phyloP scores from a whole-genome alignment of 1,140 invertebrate species.

The Dinothrombium tinctorium region DNA sequence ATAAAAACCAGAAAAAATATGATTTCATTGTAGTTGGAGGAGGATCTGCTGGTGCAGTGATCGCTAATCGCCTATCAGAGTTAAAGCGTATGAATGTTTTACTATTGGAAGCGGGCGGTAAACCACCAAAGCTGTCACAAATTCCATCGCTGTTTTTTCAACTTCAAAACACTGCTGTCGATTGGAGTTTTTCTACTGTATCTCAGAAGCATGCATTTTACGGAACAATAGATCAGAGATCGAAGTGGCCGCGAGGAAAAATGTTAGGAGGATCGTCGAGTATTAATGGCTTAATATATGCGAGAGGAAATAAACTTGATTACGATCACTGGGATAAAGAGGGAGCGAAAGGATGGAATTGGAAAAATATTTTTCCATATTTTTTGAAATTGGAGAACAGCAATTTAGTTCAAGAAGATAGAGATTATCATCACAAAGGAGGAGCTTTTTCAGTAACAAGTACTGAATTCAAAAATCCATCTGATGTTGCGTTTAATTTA shows the following conservation, averaged over 20 bases:
- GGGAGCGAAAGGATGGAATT: slow-evolving; percentile 81
- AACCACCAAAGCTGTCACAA: slow-evolving; percentile 46
- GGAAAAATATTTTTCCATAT: slow-evolving; percentile 56
- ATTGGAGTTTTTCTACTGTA: slow-evolving; percentile 62
- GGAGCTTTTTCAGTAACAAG: slow-evolving; percentile 6
- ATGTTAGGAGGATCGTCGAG: slow-evolving; percentile 52
- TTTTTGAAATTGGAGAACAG: slow-evolving; percentile 55
- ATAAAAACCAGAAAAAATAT: slow-evolving; percentile 1
- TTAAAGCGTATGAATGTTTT: slow-evolving; percentile 25
- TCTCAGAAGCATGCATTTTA: slow-evolving; percentile 29
- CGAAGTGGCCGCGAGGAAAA: slow-evolving; percentile 46
- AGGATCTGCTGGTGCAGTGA: slow-evolving; percentile 13
- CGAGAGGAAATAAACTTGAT: slow-evolving; percentile 70
- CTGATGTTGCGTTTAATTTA: neutral
- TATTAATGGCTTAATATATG: slow-evolving; percentile 87
- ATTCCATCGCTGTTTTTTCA: slow-evolving; percentile 41
- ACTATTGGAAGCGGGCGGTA: slow-evolving; percentile 36
- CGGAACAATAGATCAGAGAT: neutral
- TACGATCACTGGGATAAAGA: slow-evolving; percentile 74
- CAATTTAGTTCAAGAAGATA: neutral
- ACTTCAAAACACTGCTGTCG: slow-evolving; percentile 53
- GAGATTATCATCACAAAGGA: slow-evolving; percentile 1
- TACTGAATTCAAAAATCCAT: neutral
- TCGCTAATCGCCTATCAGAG: slow-evolving; percentile 13
- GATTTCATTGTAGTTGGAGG: slow-evolving; percentile 15